Base-by-base conservation (phyloP, 2,888 invertebrate species). In the Asteroscopus sphinx region DNA sequence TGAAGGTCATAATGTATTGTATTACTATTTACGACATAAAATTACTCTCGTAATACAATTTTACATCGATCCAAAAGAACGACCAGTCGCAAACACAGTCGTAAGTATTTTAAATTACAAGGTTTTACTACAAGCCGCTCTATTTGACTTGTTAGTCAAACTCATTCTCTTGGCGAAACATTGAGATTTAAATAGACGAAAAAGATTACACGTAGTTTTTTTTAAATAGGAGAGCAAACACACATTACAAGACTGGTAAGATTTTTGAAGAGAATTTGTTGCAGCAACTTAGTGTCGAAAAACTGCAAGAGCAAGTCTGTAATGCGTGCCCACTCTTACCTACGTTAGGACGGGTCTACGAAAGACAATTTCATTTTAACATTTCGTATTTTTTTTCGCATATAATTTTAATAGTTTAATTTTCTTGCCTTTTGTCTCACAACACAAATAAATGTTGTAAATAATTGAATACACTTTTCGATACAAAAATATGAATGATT, bases 401-500 rank as follows among this genome's bases (percentile, higher is more conserved):
- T n/a, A n/a, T n/a, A n/a, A n/a, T n/a, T n/a, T n/a, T n/a, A 16
- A 9, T 61, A 46, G 21, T 44, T 32, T 47, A 40, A 36, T 30
- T 58, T n/a, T 55, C 11, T 57, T 60, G 58, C 28, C 25, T 49
- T 73, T 53, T 4, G 35, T 58, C 30, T 52, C 56, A 62, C 57
- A 73, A 67, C 59, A 67, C 26, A 61, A 41, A 33, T 25, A 25
- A 32, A 51, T 61, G 55, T 62, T 74, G 71, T 70, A 60, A 67
- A 68, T 74, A 66, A 71, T 60, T 60, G 55, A 72, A 72, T 65
- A 72, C 58, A 33, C 64, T 56, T 68, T 58, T 59, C 35, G 58
- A 74, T 82, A 81, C 67, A 79, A 82, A 81, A 81, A 82, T 80
- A 81, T 76, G 47, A 68, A 70, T 59, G 13, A 61, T 73, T n/a